phyloP scores from a whole-genome alignment of 2,888 invertebrate genomes.

The Drosophila aldrichi region DNA sequence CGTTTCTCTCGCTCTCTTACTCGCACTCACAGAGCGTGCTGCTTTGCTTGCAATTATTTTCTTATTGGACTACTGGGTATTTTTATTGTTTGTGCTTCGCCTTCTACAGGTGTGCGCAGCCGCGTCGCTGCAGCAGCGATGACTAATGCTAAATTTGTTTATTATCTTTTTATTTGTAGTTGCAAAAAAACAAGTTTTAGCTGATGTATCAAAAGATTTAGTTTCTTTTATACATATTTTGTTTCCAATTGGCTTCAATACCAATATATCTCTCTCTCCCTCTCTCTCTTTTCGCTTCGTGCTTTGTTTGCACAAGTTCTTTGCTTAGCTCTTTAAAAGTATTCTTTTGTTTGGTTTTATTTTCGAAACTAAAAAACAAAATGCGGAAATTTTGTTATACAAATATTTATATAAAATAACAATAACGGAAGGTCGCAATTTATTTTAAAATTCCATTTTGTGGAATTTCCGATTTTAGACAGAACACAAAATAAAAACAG shows the following conservation, averaged over 20 bases:
- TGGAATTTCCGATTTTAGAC: slow-evolving; percentile 30
- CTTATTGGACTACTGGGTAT: slow-evolving; percentile 39
- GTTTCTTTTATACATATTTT: slow-evolving; percentile 17
- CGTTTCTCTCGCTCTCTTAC: neutral
- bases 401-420: slow-evolving; percentile 15
- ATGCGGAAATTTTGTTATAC: slow-evolving; percentile 48
- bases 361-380: slow-evolving; percentile 21
- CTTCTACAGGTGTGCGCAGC: slow-evolving; percentile 75
- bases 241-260: slow-evolving; percentile 38
- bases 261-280: slow-evolving; percentile 3
- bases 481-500: neutral
- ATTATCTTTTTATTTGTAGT: slow-evolving; percentile 38
- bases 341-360: slow-evolving; percentile 37
- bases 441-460: slow-evolving; percentile 2
- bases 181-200: slow-evolving; percentile 51
- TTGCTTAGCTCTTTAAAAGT: slow-evolving; percentile 28
- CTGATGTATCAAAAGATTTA: slow-evolving; percentile 23
- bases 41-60: slow-evolving; percentile 48
- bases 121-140: slow-evolving; percentile 42
- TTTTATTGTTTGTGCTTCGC: slow-evolving; percentile 62
- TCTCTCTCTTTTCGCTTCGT: neutral
- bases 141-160: slow-evolving; percentile 67
- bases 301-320: slow-evolving; percentile 43
- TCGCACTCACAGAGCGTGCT: neutral
- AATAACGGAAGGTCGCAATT: slow-evolving; percentile 38